Evolutionary conservation across 92 coral and sea anemone genomes (phyloP).

Genomic region (Anthopleura xanthogrammica): DNA sequence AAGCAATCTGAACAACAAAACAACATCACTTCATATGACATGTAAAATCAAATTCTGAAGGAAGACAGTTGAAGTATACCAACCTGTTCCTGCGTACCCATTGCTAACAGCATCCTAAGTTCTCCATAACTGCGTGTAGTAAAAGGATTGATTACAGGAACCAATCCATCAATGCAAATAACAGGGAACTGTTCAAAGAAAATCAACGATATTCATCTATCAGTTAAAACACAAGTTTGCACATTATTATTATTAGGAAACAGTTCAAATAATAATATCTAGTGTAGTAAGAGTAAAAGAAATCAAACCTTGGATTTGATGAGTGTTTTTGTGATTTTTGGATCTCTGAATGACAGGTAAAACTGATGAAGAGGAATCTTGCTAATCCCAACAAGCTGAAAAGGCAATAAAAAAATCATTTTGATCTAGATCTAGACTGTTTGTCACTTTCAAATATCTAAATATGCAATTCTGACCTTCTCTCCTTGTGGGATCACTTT

Average conservation of each 20-base stretch:
- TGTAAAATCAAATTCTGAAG: background rate
- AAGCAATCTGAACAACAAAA: conserved; percentile 47
- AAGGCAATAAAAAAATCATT: background rate
- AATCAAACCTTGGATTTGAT: conserved; percentile 87
- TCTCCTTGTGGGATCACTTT: conserved; percentile 73
- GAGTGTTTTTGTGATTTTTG: conserved; percentile 76
- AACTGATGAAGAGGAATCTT: conserved; percentile 92
- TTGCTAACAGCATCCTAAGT: conserved; percentile 79
- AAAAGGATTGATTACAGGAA: conserved; percentile 71
- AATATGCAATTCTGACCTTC: conserved; percentile 31
- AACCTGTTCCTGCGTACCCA: conserved; percentile 95
- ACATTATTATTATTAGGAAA: background rate
- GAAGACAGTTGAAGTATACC: background rate
- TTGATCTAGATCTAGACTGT: background rate
- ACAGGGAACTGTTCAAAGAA: conserved; percentile 73
- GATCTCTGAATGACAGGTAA: conserved; percentile 89
- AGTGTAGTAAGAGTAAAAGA: too few species aligned
- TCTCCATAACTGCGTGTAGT: conserved; percentile 77
- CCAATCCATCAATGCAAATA: conserved; percentile 85
- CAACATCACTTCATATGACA: background rate
- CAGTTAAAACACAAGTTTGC: background rate
- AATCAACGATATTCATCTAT: background rate
- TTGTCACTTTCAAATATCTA: background rate
- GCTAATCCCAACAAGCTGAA: conserved; percentile 87
- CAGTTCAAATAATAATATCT: background rate